Evolutionary conservation across 2,113 vertebrate genomes (phyloP).

Genomic region (Phocoena phocoena): DNA sequence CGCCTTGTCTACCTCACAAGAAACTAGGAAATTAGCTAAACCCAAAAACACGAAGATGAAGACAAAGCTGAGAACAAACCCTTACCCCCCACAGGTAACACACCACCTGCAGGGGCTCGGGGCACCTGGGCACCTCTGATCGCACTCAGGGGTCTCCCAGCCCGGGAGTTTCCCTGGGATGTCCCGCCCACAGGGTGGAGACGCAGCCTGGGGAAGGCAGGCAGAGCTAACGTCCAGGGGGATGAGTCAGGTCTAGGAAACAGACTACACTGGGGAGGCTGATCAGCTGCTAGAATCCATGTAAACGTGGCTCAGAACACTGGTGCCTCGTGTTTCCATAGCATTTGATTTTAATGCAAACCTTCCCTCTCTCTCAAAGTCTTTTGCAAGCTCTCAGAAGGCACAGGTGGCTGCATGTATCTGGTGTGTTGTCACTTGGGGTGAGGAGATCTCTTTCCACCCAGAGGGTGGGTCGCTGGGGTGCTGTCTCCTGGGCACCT

Average conservation of each 20-base stretch:
- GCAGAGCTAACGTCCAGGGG: accelerated
- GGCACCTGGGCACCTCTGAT: not conserved
- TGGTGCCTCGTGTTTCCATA: accelerated
- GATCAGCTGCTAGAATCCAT: accelerated
- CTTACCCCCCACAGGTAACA: slow-evolving; percentile 91
- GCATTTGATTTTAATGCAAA: not conserved
- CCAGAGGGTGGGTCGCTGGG: not conserved
- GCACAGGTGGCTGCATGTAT: not conserved
- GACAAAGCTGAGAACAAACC: slow-evolving; percentile 88
- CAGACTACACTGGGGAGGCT: too few relatives aligned
- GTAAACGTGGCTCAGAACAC: accelerated
- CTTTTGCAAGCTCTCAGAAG: not conserved
- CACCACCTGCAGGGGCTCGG: accelerated
- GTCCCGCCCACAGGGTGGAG: not conserved
- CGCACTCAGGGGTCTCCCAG: accelerated
- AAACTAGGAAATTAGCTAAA: slow-evolving; percentile 90
- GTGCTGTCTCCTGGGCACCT: not conserved
- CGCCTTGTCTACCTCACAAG: slow-evolving; percentile 88
- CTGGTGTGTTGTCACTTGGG: too few relatives aligned
- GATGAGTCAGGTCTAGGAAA: not conserved
- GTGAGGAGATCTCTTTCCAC: not conserved
- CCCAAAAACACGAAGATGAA: slow-evolving; percentile 89
- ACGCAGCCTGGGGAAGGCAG: accelerated
- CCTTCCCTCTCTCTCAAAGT: too few relatives aligned
- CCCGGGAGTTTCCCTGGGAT: not conserved